Conservation (phyloP, 2,113 vertebrate genomes). For the Pterocles burchelli region DNA sequence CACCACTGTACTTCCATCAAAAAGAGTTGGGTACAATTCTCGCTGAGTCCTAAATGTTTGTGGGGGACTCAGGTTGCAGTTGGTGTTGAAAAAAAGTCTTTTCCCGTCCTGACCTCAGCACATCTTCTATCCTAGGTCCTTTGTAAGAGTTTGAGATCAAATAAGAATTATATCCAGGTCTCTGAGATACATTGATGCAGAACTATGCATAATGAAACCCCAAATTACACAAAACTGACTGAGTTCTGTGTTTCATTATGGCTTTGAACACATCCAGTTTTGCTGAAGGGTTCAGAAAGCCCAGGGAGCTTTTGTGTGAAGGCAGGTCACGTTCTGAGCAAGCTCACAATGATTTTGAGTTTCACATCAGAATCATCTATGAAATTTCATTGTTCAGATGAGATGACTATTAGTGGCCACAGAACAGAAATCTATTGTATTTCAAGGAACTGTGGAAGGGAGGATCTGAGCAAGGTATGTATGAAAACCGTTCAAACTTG, state of each 20-base stretch:
- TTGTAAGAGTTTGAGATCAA: background rate
- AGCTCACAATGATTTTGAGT: background rate
- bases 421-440: background rate
- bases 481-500: background rate
- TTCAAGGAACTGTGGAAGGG: background rate
- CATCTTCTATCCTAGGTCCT: background rate
- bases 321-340: background rate
- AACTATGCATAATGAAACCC: background rate
- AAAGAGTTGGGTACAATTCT: constrained; percentile 40
- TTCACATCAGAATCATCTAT: background rate
- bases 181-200: background rate
- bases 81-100: background rate
- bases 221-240: background rate
- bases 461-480: background rate
- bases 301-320: background rate
- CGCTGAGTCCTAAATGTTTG: constrained; percentile 45
- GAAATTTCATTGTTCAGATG: background rate
- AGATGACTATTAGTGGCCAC: background rate
- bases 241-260: background rate
- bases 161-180: background rate
- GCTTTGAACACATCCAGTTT: background rate
- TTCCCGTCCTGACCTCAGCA: constrained; percentile 29
- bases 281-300: background rate
- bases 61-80: constrained; percentile 38
- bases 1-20: constrained; percentile 5